These are phyloP conservation scores for Drosophila vallismaia DNA, from an alignment of 2,888 invertebrate species.

Conservation along the genomic window DNA sequence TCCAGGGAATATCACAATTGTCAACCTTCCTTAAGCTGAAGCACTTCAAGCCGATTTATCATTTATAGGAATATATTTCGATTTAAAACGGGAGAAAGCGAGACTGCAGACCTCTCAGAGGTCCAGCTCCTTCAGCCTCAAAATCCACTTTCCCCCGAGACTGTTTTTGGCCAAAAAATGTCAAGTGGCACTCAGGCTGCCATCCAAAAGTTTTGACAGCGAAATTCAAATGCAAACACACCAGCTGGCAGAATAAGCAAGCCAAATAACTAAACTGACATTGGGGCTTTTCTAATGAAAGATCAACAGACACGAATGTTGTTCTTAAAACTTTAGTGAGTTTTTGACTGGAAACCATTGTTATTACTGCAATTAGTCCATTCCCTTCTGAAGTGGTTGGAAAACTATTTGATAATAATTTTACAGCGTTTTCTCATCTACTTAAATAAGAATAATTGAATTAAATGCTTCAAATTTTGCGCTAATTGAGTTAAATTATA, in stretches of 20 bases:
- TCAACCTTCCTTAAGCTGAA: constrained; percentile 19
- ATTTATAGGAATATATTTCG: constrained; percentile 40
- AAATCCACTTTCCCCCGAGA: constrained; percentile 5
- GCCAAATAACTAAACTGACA: constrained; percentile 36
- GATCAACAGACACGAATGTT: constrained; percentile 23
- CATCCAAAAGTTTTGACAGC: constrained; percentile 56
- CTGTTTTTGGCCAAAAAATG: constrained; percentile 13
- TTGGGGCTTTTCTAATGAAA: constrained; percentile 40
- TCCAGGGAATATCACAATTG: constrained; percentile 28
- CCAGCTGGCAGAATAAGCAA: constrained; percentile 36
- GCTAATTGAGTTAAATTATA: constrained; percentile 22
- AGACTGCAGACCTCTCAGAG: background rate
- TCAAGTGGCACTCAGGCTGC: constrained; percentile 42
- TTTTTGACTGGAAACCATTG: constrained; percentile 2
- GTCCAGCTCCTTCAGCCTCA: constrained; percentile 8
- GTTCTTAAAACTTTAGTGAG: constrained; percentile 4
- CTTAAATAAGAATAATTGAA: constrained; percentile 4
- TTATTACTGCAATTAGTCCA: constrained; percentile 10
- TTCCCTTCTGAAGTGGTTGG: background rate
- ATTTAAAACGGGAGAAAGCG: background rate
- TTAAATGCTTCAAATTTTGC: constrained; percentile 19
- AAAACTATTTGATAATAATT: background rate
- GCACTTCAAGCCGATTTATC: constrained; percentile 48
- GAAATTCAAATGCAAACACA: constrained; percentile 54
- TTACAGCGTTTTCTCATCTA: background rate